Base-by-base conservation (phyloP, 2,113 vertebrate genomes). In the Tragelaphus buxtoni region DNA sequence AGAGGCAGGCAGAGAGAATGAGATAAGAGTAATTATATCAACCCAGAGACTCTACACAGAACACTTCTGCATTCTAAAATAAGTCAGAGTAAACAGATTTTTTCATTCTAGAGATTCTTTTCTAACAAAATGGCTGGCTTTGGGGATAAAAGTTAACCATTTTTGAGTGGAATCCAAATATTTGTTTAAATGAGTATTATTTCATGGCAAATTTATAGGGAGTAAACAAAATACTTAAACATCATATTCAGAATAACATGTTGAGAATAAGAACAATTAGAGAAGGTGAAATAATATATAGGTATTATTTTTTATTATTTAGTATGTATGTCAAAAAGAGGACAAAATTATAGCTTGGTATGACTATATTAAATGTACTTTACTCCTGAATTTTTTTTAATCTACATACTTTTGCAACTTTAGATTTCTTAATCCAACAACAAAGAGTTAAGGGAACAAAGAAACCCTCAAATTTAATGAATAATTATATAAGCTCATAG, bases 11-110 rank as follows among this genome's bases (percentile, higher is more conserved):
- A 98, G 97, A 98, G 63, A 96, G 98, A 96, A 97, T 83, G 93
- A 97, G 84, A 93, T 81, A 95, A 72, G 97, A 98, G 94, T 87
- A 98, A 98, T 98, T 98, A 98, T 91, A 97, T 98, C 95, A 98
- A 94, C 69, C 82, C 85, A 81, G 97, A 0, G 96, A 98, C 91
- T 98, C 88, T 96, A 93, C 91, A 95, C 1, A 92, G 63, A 89
- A 39, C 12, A 88, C n/a, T 51, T 83, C 1, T 56, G 65, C 89
- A 97, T 95, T 96, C 86, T 58, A 87, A 55, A 74, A 55, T 94
- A 93, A 39, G 65, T 69, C 65, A 69, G 14, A 82, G 85, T 55
- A 97, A 87, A 97, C 2, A 88, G 83, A 7, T 97, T 91, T 87
- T 83, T 97, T 96, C 72, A 91, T 96, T 97, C 83, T 92, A 81